Percentiles rank a stretch among this genome's conserved stretches.
Conservation (phyloP, 2,888 invertebrate species). For the Eumerus sabulonum region DNA sequence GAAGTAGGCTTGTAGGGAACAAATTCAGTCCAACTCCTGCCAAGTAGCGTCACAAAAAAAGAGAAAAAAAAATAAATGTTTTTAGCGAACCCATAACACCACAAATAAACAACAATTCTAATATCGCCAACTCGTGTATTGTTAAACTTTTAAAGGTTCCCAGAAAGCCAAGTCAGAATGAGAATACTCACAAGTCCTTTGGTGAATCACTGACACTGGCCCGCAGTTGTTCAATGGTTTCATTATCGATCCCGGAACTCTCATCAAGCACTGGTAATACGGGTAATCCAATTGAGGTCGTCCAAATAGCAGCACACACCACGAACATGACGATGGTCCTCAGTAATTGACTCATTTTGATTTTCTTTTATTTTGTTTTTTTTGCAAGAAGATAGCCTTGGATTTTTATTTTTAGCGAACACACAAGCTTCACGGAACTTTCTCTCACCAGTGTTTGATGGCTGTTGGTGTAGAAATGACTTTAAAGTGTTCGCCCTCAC, state of each 20-base stretch:
- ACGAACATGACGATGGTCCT: conserved; percentile 70
- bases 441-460: conserved; percentile 33
- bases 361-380: conserved; percentile 3
- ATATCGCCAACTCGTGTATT: no score
- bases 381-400: not conserved
- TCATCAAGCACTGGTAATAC: conserved; percentile 74
- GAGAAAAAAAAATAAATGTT: no score
- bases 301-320: conserved; percentile 72
- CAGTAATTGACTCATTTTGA: conserved; percentile 50
- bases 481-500: conserved; percentile 37
- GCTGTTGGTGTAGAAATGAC: conserved; percentile 54
- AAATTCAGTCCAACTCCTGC: no score
- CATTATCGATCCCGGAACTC: conserved; percentile 74
- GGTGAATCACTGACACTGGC: conserved; percentile 74
- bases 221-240: conserved; percentile 73
- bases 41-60: no score
- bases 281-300: conserved; percentile 73
- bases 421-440: conserved; percentile 22
- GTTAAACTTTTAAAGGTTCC: no score
- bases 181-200: conserved; percentile 76
- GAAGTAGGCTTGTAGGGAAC: no score
- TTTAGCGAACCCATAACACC: no score
- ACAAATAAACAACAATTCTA: no score
- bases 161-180: no score
- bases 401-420: conserved; percentile 15